Evolutionary conservation across 2,888 invertebrate genomes (phyloP), one percentile per base, ranked within the genome.

Genomic region (Odontocolon sp.): DNA sequence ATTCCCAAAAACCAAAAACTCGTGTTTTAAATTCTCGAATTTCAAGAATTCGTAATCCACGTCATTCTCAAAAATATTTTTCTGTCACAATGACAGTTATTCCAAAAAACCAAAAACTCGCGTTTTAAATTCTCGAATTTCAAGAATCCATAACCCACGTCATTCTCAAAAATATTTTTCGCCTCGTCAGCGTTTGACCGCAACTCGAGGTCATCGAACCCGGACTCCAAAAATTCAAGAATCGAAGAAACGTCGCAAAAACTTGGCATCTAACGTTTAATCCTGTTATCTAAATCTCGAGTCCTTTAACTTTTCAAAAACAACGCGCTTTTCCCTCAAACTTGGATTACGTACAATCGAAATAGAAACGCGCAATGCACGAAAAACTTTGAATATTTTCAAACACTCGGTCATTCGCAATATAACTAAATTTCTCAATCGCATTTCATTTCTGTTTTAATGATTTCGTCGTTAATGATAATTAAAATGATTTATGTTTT

Each of bases 61-160:
- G 63, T 21, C 11, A 36, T 47, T 47, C 8, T 4, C 47, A 38
- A 50, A 23, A 61, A 50, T 50, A 38, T 50, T 64, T 64, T 64
- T 16, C n/a, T n/a, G n/a, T n/a, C n/a, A n/a, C n/a, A n/a, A n/a
- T n/a, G n/a, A n/a, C n/a, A n/a, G n/a, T n/a, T n/a, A n/a, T n/a
- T n/a, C n/a, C 36, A 36, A 8, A 36, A 36, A 8, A 36, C 36
- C 2, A 36, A 2, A 3, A 5, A 47, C 2, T 11, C n/a, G 8
- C 50, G 28, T 45, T 14, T 4, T 38, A 11, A 18, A 9, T 21
- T 9, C 21, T 6, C 18, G 16, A 11, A 14, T 11, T 16, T 52
- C 16, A 16, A 14, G 14, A 11, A 2, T 28, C 2, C 28, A 1
- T 6, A 5, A 8, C 5, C 16, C 9, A 47, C 36, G 63, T 21